Percentiles rank a stretch among this genome's conserved stretches.
phyloP scores from a whole-genome alignment of 2,113 vertebrate genomes.

The Nestor notabilis region DNA sequence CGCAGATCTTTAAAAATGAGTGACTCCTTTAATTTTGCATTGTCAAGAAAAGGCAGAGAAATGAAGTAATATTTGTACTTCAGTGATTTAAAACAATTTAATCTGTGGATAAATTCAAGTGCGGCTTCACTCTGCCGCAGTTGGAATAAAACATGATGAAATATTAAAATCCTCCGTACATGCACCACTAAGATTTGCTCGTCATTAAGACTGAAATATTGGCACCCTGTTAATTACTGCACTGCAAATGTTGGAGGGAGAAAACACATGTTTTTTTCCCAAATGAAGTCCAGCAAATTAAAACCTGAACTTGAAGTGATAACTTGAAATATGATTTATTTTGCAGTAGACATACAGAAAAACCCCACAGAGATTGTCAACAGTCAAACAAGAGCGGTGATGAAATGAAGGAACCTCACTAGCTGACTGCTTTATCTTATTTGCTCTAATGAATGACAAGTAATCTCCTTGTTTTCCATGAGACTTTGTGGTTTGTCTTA shows the following conservation, averaged over 20 bases:
- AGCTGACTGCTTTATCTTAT: constrained; percentile 32
- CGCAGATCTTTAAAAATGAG: constrained; percentile 68
- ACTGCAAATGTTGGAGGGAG: constrained; percentile 26
- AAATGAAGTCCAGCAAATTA: constrained; percentile 61
- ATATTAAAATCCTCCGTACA: constrained; percentile 42
- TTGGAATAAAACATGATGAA: constrained; percentile 58
- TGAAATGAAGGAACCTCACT: background rate
- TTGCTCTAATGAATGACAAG: constrained; percentile 32
- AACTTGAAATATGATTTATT: constrained; percentile 57
- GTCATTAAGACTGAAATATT: constrained; percentile 53
- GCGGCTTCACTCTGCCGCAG: background rate
- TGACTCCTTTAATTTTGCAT: constrained; percentile 68
- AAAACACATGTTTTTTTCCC: constrained; percentile 16
- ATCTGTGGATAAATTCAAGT: constrained; percentile 21
- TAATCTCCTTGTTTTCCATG: background rate
- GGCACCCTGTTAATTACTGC: constrained; percentile 53
- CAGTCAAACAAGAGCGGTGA: constrained; percentile 45
- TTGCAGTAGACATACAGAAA: background rate
- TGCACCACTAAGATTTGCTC: constrained; percentile 47
- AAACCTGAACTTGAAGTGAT: constrained; percentile 51
- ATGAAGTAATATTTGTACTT: constrained; percentile 69
- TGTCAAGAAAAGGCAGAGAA: constrained; percentile 55
- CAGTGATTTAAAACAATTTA: constrained; percentile 66
- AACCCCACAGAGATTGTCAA: constrained; percentile 59
- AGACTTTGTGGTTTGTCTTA: background rate